phyloP scores from a whole-genome alignment of 2,888 invertebrate genomes.

The Drosophila pegasa region DNA sequence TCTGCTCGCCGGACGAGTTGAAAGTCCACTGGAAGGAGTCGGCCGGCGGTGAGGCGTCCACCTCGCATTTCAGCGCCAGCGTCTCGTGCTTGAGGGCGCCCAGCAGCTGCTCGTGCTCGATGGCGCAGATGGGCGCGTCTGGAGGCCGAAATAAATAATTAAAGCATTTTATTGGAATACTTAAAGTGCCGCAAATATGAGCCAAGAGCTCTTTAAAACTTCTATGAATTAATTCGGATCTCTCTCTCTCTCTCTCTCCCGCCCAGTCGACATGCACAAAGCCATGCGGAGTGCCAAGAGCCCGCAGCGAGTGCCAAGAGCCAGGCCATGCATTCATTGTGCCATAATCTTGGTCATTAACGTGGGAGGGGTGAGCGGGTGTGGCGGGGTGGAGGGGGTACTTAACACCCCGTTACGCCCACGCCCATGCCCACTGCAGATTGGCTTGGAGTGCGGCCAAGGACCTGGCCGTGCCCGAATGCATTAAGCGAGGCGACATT shows the following conservation, averaged over 20 bases:
- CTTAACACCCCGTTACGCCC: slow-evolving; percentile 10
- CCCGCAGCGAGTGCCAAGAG: slow-evolving; percentile 45
- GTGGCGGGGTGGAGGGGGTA: slow-evolving; percentile 3
- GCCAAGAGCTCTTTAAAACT: slow-evolving; percentile 50
- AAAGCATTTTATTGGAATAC: slow-evolving; percentile 65
- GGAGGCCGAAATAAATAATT: slow-evolving; percentile 63
- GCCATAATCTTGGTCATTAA: slow-evolving; percentile 79
- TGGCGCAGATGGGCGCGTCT: slow-evolving; percentile 90
- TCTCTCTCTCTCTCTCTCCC: not conserved
- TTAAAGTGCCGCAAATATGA: slow-evolving; percentile 43
- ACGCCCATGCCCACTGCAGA: slow-evolving; percentile 46
- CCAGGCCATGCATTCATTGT: slow-evolving; percentile 77
- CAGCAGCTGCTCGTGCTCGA: slow-evolving; percentile 92
- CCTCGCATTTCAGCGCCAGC: slow-evolving; percentile 93
- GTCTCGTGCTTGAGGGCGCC: slow-evolving; percentile 96
- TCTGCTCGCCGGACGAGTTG: slow-evolving; percentile 95
- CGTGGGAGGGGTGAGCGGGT: no score
- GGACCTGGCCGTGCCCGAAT: slow-evolving; percentile 46
- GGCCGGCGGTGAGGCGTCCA: slow-evolving; percentile 94
- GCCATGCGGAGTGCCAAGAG: not conserved
- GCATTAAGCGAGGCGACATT: slow-evolving; percentile 75
- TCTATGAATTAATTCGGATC: slow-evolving; percentile 64
- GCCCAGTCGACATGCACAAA: not conserved
- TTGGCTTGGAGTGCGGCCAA: slow-evolving; percentile 72
- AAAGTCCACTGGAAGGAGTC: slow-evolving; percentile 96